Evolutionary conservation across 2,888 invertebrate species (phyloP).

Genomic region (Leucozona laternaria): DNA sequence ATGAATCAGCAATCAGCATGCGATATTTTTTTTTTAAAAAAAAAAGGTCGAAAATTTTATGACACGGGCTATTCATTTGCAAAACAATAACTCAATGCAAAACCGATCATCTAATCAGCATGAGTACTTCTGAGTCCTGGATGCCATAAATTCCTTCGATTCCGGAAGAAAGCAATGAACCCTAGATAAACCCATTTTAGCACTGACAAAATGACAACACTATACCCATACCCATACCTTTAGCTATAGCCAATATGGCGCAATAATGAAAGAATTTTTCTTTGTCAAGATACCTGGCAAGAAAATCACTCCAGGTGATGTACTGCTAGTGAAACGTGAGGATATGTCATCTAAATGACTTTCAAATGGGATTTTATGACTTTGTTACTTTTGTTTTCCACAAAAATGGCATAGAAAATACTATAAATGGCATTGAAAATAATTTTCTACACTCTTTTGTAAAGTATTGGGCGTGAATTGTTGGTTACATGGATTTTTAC

Average conservation of each 20-base stretch:
- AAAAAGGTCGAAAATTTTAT: conserved; percentile 30
- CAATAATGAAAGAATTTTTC: conserved; percentile 23
- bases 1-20: conserved; percentile 63
- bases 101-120: conserved; percentile 71
- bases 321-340: conserved; percentile 66
- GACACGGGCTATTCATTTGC: conserved; percentile 32
- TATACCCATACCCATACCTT: neutral
- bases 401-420: conserved; percentile 30
- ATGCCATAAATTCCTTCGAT: conserved; percentile 8
- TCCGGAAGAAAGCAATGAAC: conserved; percentile 61
- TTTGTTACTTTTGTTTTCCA: conserved; percentile 38
- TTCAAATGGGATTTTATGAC: conserved; percentile 65
- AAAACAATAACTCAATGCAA: conserved; percentile 42
- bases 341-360: conserved; percentile 70
- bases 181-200: conserved; percentile 44
- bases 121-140: conserved; percentile 28
- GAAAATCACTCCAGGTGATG: conserved; percentile 62
- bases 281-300: conserved; percentile 25
- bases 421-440: conserved; percentile 44
- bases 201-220: neutral
- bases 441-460: conserved; percentile 22
- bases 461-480: conserved; percentile 72
- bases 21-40: conserved; percentile 31
- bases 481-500: conserved; percentile 73
- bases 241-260: conserved; percentile 30